Percentiles rank a stretch among this genome's conserved stretches.
Evolutionary conservation across 2,113 vertebrate genomes (phyloP).

Genomic region (Lamprotornis superbus): DNA sequence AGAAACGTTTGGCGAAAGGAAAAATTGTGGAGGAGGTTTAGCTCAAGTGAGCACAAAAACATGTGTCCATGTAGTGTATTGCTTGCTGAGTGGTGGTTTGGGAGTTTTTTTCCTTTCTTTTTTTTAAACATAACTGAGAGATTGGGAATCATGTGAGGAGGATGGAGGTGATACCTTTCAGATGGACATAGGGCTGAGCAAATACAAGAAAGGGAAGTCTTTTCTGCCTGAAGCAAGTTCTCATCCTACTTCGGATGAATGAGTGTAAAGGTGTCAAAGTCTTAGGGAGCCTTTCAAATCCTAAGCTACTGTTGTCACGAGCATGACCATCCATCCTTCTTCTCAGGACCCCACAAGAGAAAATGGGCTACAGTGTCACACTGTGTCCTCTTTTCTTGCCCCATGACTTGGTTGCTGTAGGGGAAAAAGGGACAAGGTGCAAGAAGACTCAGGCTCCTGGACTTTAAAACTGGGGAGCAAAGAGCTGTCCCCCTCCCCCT

Average conservation of each 20-base stretch:
- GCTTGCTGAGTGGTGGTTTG: background rate
- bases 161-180: conserved; percentile 14
- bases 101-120: background rate
- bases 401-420: background rate
- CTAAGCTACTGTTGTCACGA: background rate
- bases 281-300: background rate
- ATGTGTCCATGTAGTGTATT: conserved; percentile 18
- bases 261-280: background rate
- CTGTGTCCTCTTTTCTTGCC: background rate
- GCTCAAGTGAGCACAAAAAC: conserved; percentile 58
- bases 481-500: background rate
- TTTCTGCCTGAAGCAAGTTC: background rate
- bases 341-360: background rate
- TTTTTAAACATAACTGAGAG: background rate
- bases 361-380: fast-evolving
- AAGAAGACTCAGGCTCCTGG: background rate
- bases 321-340: background rate
- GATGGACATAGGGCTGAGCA: background rate
- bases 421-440: background rate
- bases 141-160: conserved; percentile 14
- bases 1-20: conserved; percentile 62
- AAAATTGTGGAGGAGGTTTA: conserved; percentile 55
- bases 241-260: background rate
- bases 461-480: background rate
- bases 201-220: background rate